Evolutionary conservation across 2,888 invertebrate genomes (phyloP).

Genomic region (Sinotaia quadrata): DNA sequence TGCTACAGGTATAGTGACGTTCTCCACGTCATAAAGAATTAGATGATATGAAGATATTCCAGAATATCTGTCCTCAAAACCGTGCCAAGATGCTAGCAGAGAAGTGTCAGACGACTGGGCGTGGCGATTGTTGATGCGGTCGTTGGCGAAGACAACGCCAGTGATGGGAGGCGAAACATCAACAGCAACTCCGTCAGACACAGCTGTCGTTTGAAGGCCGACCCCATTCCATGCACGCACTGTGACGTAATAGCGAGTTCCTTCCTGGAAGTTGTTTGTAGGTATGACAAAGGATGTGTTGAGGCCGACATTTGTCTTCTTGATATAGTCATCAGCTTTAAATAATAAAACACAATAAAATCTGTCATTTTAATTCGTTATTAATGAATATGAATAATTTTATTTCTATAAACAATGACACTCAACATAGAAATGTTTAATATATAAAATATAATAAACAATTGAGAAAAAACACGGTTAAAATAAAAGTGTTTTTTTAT

Average conservation of each 20-base stretch:
- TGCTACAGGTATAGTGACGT: neutral
- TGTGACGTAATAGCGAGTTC: conserved; percentile 37
- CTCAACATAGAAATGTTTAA: too few relatives aligned
- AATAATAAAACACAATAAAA: too few relatives aligned
- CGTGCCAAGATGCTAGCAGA: conserved; percentile 42
- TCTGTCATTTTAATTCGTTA: too few relatives aligned
- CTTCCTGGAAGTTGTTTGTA: conserved; percentile 27
- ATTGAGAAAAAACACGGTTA: too few relatives aligned
- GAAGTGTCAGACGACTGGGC: conserved; percentile 33
- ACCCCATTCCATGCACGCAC: conserved; percentile 43
- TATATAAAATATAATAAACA: too few relatives aligned
- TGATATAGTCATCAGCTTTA: conserved; percentile 38
- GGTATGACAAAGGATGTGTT: conserved; percentile 31
- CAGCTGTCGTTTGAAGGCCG: conserved; percentile 36
- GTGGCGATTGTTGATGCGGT: conserved; percentile 28
- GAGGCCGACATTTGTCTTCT: conserved; percentile 28
- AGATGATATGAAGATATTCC: conserved; percentile 35
- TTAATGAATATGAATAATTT: too few relatives aligned
- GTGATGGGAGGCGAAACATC: conserved; percentile 43
- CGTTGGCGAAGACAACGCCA: conserved; percentile 46
- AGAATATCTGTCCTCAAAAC: conserved; percentile 41
- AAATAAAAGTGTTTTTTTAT: too few relatives aligned
- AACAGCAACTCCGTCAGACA: conserved; percentile 43
- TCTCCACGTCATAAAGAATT: conserved; percentile 21
- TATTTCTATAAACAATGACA: too few relatives aligned